These are phyloP conservation scores for Alviniconcha strummeri DNA, from an alignment of 2,888 invertebrate species.

Conservation along the genomic window DNA sequence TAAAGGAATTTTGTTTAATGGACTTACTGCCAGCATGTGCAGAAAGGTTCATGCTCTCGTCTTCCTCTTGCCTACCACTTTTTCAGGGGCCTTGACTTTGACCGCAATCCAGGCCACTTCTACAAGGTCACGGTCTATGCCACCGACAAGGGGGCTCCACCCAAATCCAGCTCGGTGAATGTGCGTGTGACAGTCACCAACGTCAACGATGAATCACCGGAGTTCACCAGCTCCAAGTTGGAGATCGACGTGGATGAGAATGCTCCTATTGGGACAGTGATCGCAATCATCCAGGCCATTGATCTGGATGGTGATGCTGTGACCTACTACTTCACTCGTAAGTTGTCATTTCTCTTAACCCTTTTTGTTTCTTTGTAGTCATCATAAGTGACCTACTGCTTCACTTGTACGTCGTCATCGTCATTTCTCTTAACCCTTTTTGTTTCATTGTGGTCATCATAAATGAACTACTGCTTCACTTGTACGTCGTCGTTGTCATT, in stretches of 20 bases:
- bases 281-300: slow-evolving; percentile 96
- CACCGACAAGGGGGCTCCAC: slow-evolving; percentile 94
- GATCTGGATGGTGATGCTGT: slow-evolving; percentile 98
- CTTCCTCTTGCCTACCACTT: neutral
- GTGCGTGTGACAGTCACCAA: slow-evolving; percentile 97
- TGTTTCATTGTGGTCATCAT: no score
- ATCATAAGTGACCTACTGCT: no score
- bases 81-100: slow-evolving; percentile 68
- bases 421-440: no score
- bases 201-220: slow-evolving; percentile 96
- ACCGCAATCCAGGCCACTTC: slow-evolving; percentile 76
- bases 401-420: no score
- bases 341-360: slow-evolving; percentile 25
- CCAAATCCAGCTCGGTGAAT: slow-evolving; percentile 93
- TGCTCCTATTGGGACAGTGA: slow-evolving; percentile 83
- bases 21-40: no score
- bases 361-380: no score
- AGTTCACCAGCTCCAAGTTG: slow-evolving; percentile 53
- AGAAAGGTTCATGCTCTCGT: no score
- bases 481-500: no score
- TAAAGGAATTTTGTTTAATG: no score
- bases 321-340: slow-evolving; percentile 81
- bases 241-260: slow-evolving; percentile 59
- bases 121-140: slow-evolving; percentile 93
- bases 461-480: no score